Conservation (phyloP, 2,888 invertebrate genomes). For the Drosophila prolongata region DNA sequence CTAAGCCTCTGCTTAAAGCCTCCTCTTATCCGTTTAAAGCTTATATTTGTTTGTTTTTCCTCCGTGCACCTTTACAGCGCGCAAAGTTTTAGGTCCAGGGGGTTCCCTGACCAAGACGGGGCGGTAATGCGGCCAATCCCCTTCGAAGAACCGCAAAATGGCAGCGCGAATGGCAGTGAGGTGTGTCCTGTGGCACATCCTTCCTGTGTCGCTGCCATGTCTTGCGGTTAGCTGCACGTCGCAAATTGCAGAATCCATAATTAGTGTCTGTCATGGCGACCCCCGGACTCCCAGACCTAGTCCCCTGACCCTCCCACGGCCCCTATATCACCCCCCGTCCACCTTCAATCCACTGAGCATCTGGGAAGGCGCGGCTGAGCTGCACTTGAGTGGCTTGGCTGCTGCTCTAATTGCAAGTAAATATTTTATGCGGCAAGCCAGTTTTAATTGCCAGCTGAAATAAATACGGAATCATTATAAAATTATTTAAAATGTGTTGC, state of each 20-base stretch:
- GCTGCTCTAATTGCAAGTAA: slow-evolving; percentile 76
- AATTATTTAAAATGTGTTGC: slow-evolving; percentile 47
- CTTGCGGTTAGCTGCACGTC: slow-evolving; percentile 76
- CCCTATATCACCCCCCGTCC: neutral
- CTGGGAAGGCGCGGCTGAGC: slow-evolving; percentile 44
- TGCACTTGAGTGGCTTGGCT: slow-evolving; percentile 60
- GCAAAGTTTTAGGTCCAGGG: slow-evolving; percentile 13
- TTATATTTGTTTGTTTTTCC: slow-evolving; percentile 12
- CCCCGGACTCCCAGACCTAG: slow-evolving; percentile 8
- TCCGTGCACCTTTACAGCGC: slow-evolving; percentile 4
- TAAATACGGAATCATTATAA: slow-evolving; percentile 75
- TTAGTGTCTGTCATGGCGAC: slow-evolving; percentile 74
- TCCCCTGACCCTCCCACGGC: neutral
- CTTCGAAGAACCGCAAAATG: slow-evolving; percentile 64
- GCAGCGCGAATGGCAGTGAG: slow-evolving; percentile 54
- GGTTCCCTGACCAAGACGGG: slow-evolving; percentile 18
- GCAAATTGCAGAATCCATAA: slow-evolving; percentile 77
- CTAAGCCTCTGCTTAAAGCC: too few relatives aligned
- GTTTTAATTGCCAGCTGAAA: slow-evolving; percentile 76
- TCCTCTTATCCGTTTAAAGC: too few relatives aligned
- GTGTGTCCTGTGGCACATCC: slow-evolving; percentile 63
- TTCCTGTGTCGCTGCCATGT: slow-evolving; percentile 49
- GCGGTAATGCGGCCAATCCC: slow-evolving; percentile 24
- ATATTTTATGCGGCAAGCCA: slow-evolving; percentile 69
- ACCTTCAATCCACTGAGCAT: slow-evolving; percentile 16